Evolutionary conservation across 1,140 invertebrate genomes (phyloP).

Genomic region (Spodoptera frugiperda): DNA sequence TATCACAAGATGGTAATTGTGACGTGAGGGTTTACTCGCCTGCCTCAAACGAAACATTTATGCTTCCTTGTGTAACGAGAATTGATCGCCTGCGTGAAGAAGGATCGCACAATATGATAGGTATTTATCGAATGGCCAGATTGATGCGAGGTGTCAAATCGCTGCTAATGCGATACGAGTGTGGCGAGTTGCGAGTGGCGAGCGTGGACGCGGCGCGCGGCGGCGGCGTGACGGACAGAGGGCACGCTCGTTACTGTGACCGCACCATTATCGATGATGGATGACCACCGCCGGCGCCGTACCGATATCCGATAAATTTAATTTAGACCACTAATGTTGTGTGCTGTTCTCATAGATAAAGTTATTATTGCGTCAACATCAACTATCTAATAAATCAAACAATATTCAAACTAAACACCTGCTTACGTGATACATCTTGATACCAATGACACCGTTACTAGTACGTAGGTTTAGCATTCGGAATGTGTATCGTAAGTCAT

Average conservation of each 20-base stretch:
- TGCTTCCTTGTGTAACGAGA: conserved; percentile 30
- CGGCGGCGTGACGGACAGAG: conserved; percentile 58
- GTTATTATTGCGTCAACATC: conserved; percentile 50
- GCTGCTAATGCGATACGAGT: conserved; percentile 5
- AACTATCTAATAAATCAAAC: conserved; percentile 18
- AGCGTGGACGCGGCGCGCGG: neutral
- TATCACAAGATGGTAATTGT: conserved; percentile 26
- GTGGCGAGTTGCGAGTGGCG: conserved; percentile 15
- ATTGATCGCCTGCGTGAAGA: conserved; percentile 11
- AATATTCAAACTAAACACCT: neutral
- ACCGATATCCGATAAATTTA: conserved; percentile 81
- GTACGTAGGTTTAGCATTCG: neutral
- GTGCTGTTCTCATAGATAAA: conserved; percentile 55
- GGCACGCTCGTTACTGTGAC: conserved; percentile 74
- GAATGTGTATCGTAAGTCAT: conserved; percentile 11
- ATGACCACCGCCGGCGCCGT: conserved; percentile 73
- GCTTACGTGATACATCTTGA: neutral
- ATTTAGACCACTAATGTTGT: conserved; percentile 77
- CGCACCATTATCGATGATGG: conserved; percentile 78
- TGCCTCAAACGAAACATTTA: conserved; percentile 17
- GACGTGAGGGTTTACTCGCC: conserved; percentile 5
- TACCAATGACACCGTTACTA: neutral
- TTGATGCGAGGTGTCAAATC: conserved; percentile 49
- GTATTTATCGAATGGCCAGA: conserved; percentile 1
- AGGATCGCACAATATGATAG: neutral